These are phyloP conservation scores for Trachemys scripta DNA, from an alignment of 2,113 vertebrate genomes.

Conservation along the genomic window DNA sequence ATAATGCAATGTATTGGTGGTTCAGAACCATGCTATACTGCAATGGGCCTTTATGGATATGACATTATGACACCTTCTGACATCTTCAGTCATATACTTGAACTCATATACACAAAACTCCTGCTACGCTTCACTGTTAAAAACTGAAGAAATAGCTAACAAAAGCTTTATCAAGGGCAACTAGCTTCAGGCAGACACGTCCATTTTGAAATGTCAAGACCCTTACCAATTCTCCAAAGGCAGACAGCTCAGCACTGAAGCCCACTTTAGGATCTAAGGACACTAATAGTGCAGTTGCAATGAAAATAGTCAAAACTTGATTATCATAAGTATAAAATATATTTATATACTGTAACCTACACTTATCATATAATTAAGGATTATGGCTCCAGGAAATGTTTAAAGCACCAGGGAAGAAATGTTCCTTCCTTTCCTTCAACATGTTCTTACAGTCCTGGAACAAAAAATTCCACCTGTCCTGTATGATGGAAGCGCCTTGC, in stretches of 20 bases:
- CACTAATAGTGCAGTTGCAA: background rate
- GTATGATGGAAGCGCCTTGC: background rate
- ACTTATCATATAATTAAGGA: background rate
- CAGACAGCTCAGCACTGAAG: background rate
- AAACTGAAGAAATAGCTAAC: background rate
- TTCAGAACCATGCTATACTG: background rate
- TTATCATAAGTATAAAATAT: background rate
- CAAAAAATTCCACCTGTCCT: background rate
- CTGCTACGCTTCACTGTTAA: background rate
- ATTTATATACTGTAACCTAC: background rate
- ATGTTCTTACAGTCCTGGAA: background rate
- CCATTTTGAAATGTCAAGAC: background rate
- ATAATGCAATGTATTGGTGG: background rate
- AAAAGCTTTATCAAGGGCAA: background rate
- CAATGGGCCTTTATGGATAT: background rate
- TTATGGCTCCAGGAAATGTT: constrained; percentile 11
- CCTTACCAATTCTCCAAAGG: background rate
- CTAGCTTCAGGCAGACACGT: background rate
- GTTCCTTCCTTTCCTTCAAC: background rate
- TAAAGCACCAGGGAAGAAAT: background rate
- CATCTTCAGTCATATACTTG: background rate
- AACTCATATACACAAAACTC: background rate
- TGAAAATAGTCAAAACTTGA: background rate
- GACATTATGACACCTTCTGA: background rate
- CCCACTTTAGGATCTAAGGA: background rate